Conservation (phyloP, 2,888 invertebrate genomes). For the Nasonovia ribisnigri region DNA sequence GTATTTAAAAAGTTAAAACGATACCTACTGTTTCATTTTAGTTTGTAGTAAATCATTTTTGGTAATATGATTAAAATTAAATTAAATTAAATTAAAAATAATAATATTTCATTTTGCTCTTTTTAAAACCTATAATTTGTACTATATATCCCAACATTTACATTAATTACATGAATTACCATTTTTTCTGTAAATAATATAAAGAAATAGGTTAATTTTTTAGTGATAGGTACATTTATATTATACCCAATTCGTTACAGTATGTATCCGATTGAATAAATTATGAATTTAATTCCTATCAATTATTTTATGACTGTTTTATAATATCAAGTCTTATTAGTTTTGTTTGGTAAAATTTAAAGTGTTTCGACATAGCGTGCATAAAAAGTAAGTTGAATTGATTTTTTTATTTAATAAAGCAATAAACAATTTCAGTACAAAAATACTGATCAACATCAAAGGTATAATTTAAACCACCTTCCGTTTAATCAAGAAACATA, state of each 20-base stretch:
- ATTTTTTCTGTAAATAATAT: neutral
- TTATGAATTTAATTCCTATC: neutral
- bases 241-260: neutral
- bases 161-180: neutral
- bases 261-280: neutral
- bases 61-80: no score
- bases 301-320: neutral
- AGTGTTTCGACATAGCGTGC: neutral
- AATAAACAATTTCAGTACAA: neutral
- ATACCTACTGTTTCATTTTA: no score
- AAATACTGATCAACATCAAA: neutral
- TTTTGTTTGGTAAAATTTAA: neutral
- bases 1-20: no score
- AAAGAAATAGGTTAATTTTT: neutral
- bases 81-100: no score
- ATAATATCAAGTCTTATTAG: neutral
- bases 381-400: neutral
- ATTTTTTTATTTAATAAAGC: neutral
- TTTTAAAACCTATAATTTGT: no score
- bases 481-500: neutral
- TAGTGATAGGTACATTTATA: neutral
- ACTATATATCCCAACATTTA: neutral
- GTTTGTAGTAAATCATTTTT: no score
- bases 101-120: no score
- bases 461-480: constrained; percentile 2